These are phyloP conservation scores for Pseudomyrmex gracilis DNA, from an alignment of 1,140 invertebrate species.

Conservation along the genomic window DNA sequence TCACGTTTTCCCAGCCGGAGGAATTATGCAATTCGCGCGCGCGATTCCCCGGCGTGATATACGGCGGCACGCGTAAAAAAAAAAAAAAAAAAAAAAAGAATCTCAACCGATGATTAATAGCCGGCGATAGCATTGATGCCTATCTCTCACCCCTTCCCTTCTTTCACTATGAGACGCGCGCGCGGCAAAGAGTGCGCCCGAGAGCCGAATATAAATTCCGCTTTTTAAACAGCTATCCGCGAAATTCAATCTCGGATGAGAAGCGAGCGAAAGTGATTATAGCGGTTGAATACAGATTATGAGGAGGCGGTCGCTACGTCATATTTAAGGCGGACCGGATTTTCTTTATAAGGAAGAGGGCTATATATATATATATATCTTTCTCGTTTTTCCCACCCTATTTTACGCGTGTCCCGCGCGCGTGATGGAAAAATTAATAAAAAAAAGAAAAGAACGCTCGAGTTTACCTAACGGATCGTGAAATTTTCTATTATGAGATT, in stretches of 20 bases:
- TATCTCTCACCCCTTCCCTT: neutral
- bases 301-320: conserved; percentile 31
- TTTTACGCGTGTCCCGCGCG: conserved; percentile 1
- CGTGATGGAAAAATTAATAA: conserved; percentile 29
- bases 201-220: conserved; percentile 66
- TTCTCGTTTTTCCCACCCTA: conserved; percentile 12
- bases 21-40: conserved; percentile 68
- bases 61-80: conserved; percentile 25
- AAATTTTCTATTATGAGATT: conserved; percentile 57
- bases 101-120: conserved; percentile 65
- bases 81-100: conserved; percentile 21
- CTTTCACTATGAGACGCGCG: too few relatives aligned
- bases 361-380: neutral
- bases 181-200: neutral
- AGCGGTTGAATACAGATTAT: conserved; percentile 52
- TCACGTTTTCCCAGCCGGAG: conserved; percentile 53
- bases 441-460: conserved; percentile 20
- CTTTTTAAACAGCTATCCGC: conserved; percentile 38
- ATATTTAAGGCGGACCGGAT: conserved; percentile 44
- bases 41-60: conserved; percentile 21
- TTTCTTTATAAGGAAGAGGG: conserved; percentile 51
- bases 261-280: conserved; percentile 55
- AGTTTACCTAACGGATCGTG: conserved; percentile 53
- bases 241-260: conserved; percentile 36
- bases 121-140: conserved; percentile 50